Conservation (phyloP, 2,797 vertebrate genomes). For the Lagodon rhomboides region DNA sequence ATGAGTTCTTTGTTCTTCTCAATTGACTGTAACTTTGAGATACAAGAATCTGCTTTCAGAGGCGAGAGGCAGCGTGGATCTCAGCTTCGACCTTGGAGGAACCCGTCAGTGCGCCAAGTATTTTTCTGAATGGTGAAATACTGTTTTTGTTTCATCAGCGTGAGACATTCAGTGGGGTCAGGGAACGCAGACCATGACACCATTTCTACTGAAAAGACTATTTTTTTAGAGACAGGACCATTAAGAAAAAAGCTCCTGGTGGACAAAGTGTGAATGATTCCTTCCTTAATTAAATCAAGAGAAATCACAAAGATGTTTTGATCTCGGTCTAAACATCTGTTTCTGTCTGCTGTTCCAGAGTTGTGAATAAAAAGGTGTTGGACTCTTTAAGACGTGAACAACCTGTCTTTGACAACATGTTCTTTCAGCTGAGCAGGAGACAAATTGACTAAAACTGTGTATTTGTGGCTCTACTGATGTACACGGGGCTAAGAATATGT, state of each 20-base stretch:
- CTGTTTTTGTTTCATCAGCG: slow-evolving; percentile 2
- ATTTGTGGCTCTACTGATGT: slow-evolving; percentile 18
- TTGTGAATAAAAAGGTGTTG: not conserved
- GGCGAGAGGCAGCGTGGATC: not conserved
- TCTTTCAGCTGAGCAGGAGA: not conserved
- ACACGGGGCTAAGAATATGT: slow-evolving; percentile 35
- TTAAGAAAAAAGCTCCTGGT: not conserved
- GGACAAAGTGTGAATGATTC: not conserved
- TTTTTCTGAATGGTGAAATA: slow-evolving; percentile 16
- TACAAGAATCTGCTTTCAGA: slow-evolving; percentile 34
- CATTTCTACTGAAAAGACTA: not conserved
- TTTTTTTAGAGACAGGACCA: not conserved
- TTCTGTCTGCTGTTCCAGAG: not conserved
- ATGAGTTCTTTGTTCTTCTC: slow-evolving; percentile 65
- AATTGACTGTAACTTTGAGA: slow-evolving; percentile 48
- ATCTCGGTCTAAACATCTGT: not conserved
- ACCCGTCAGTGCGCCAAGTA: not conserved
- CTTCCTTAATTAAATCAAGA: not conserved
- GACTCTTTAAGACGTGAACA: not conserved
- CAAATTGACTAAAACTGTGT: slow-evolving; percentile 10
- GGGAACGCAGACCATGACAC: not conserved
- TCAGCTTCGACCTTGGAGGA: slow-evolving; percentile 53
- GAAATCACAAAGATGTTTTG: not conserved
- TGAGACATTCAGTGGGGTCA: not conserved
- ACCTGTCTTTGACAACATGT: not conserved